Conservation (phyloP, 2,797 vertebrate species). For the Spinus pinus region DNA sequence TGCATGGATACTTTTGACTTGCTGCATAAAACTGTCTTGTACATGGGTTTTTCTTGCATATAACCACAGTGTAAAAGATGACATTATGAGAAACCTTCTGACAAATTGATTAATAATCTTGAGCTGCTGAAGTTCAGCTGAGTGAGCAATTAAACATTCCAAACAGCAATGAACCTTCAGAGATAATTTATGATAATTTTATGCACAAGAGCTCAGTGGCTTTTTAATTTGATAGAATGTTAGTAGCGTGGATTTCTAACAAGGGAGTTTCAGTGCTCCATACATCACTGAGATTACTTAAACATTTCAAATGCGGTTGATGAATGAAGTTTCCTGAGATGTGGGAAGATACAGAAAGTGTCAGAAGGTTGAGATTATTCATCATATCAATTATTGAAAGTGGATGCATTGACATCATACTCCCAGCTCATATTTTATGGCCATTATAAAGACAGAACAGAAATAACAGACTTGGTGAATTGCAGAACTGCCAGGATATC, state of each 20-base stretch:
- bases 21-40: slow-evolving; percentile 35
- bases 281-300: slow-evolving; percentile 91
- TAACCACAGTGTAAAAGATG: slow-evolving; percentile 50
- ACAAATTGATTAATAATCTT: slow-evolving; percentile 76
- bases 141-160: slow-evolving; percentile 84
- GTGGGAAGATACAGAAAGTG: slow-evolving; percentile 85
- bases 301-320: slow-evolving; percentile 89
- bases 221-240: slow-evolving; percentile 91
- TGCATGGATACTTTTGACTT: slow-evolving; percentile 36
- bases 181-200: slow-evolving; percentile 87
- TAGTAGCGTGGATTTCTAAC: slow-evolving; percentile 86
- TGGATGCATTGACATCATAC: slow-evolving; percentile 91
- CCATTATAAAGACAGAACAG: slow-evolving; percentile 73
- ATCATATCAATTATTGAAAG: slow-evolving; percentile 98
- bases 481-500: slow-evolving; percentile 58
- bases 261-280: slow-evolving; percentile 85
- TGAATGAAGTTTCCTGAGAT: slow-evolving; percentile 90
- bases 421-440: slow-evolving; percentile 88
- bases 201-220: slow-evolving; percentile 85
- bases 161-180: slow-evolving; percentile 80
- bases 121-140: slow-evolving; percentile 75
- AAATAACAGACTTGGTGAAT: slow-evolving; percentile 74
- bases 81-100: slow-evolving; percentile 73
- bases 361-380: slow-evolving; percentile 91
- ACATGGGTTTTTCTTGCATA: slow-evolving; percentile 24